Conservation (phyloP, 2,888 invertebrate genomes). For the Callosobruchus maculatus region DNA sequence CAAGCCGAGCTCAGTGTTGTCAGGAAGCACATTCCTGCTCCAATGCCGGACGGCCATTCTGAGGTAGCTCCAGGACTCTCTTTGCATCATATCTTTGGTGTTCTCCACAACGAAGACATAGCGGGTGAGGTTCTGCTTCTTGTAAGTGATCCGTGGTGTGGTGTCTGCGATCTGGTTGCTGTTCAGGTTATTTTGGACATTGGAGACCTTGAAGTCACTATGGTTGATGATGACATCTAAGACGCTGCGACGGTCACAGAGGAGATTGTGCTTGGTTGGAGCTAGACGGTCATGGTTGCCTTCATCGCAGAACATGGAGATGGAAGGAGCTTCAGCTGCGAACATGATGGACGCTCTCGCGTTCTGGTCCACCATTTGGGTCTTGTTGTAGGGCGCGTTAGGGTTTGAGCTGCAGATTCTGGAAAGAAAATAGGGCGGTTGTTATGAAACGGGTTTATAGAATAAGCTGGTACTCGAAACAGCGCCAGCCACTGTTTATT, state of each 20-base stretch:
- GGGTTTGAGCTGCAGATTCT: constrained; percentile 22
- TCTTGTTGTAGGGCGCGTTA: constrained; percentile 41
- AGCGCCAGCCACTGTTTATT: too few species aligned
- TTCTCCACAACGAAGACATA: constrained; percentile 59
- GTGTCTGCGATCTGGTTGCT: constrained; percentile 47
- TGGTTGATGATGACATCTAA: constrained; percentile 57
- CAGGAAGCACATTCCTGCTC: constrained; percentile 55
- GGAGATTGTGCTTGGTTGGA: constrained; percentile 63
- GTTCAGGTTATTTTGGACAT: constrained; percentile 27
- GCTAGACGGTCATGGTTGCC: constrained; percentile 59
- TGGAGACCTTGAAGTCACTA: constrained; percentile 48
- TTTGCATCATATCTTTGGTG: constrained; percentile 55
- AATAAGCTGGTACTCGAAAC: too few species aligned
- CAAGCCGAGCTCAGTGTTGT: constrained; percentile 54
- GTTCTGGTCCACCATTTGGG: constrained; percentile 48
- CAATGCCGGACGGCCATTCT: constrained; percentile 58
- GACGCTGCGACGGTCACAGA: constrained; percentile 59
- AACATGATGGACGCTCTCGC: constrained; percentile 55
- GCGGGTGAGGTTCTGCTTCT: constrained; percentile 53
- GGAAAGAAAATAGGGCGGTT: background rate
- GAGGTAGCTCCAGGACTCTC: constrained; percentile 60
- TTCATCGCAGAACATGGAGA: constrained; percentile 61
- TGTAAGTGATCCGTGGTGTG: constrained; percentile 52
- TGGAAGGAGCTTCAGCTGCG: constrained; percentile 51
- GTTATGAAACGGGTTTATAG: background rate